These are phyloP conservation scores for Phlogophora meticulosa DNA, from an alignment of 2,888 invertebrate genomes.

Conservation along the genomic window DNA sequence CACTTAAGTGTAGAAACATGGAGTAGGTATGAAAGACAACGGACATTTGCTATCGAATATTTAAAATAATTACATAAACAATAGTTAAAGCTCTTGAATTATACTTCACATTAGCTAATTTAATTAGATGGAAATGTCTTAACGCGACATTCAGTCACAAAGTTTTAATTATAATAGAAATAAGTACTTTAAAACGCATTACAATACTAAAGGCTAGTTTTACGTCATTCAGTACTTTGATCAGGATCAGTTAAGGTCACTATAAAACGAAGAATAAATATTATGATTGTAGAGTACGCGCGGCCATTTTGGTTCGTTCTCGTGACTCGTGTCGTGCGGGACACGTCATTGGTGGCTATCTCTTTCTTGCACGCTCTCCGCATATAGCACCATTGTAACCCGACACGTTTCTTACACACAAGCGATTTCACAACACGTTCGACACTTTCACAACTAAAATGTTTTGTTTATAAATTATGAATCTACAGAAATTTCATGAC, in stretches of 20 bases:
- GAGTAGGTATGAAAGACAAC: conserved; percentile 47
- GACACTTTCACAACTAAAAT: conserved; percentile 91
- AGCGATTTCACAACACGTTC: conserved; percentile 91
- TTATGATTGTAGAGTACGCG: conserved; percentile 90
- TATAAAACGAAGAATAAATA: conserved; percentile 90
- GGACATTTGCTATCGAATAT: conserved; percentile 58
- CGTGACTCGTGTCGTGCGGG: conserved; percentile 89
- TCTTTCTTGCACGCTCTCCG: conserved; percentile 88
- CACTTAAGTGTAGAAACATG: conserved; percentile 48
- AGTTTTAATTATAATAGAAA: conserved; percentile 64
- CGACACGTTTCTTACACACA: conserved; percentile 91
- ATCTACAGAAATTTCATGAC: conserved; percentile 89
- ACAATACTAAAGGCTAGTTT: conserved; percentile 82
- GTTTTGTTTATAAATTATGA: conserved; percentile 89
- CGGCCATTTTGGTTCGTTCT: conserved; percentile 91
- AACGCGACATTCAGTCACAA: conserved; percentile 70
- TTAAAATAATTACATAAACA: conserved; percentile 67
- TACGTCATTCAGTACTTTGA: conserved; percentile 90
- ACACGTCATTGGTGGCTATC: conserved; percentile 89
- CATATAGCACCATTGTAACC: conserved; percentile 91
- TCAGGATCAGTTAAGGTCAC: conserved; percentile 90
- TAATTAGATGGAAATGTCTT: conserved; percentile 79
- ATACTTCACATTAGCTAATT: conserved; percentile 64
- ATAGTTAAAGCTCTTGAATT: conserved; percentile 74
- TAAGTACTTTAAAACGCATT: conserved; percentile 74